Percentiles rank a stretch among this genome's conserved stretches.
Evolutionary conservation across 2,888 invertebrate species (phyloP).

Genomic region (Fragum sueziense): DNA sequence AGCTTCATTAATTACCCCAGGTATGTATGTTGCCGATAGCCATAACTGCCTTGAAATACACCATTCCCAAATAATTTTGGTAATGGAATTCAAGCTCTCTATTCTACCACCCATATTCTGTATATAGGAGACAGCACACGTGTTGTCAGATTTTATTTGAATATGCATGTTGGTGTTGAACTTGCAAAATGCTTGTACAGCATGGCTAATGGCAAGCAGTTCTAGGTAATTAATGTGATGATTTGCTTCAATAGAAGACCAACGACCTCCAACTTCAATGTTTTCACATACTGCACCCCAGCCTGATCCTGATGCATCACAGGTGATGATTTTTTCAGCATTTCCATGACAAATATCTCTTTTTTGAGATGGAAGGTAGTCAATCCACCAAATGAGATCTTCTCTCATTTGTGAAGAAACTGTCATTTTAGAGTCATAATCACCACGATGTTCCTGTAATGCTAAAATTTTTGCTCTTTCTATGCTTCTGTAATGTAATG

Average conservation of each 20-base stretch:
- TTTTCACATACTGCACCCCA: neutral
- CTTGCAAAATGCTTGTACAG: neutral
- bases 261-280: neutral
- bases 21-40: conserved; percentile 2
- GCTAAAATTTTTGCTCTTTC: no score
- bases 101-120: conserved; percentile 11
- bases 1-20: no score
- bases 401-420: neutral
- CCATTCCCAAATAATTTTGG: conserved; percentile 44
- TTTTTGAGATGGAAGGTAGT: conserved; percentile 16
- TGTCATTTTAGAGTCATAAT: conserved; percentile 40
- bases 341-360: conserved; percentile 24
- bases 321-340: conserved; percentile 3
- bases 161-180: no score
- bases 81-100: conserved; percentile 29
- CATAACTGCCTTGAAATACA: conserved; percentile 18
- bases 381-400: conserved; percentile 50
- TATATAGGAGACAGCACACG: no score
- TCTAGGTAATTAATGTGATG: neutral
- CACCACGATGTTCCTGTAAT: conserved; percentile 27
- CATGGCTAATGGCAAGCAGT: neutral
- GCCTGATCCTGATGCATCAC: neutral
- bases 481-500: conserved; percentile 39
- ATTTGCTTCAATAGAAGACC: no score
- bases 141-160: no score